Evolutionary conservation across 2,113 vertebrate genomes (phyloP).

Genomic region (Osmerus mordax): DNA sequence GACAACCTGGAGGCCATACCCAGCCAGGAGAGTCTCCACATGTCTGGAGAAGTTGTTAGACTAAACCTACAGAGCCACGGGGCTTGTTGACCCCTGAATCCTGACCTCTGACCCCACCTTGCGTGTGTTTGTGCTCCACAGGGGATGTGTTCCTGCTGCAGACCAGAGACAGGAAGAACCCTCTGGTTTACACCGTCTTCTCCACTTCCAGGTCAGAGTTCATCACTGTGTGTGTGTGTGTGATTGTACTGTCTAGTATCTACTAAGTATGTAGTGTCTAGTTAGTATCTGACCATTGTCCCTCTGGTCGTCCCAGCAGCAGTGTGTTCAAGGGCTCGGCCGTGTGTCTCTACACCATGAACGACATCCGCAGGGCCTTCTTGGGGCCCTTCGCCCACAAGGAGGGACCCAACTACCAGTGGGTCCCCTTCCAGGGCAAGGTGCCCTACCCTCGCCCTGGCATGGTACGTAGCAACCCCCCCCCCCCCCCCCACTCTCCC

Average conservation of each 20-base stretch:
- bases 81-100: constrained; percentile 56
- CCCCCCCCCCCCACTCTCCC: background rate
- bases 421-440: constrained; percentile 93
- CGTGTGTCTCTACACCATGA: constrained; percentile 94
- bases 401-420: constrained; percentile 95
- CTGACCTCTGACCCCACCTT: constrained; percentile 56
- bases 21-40: too few relatives aligned
- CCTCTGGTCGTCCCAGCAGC: constrained; percentile 68
- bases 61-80: constrained; percentile 33
- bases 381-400: constrained; percentile 98
- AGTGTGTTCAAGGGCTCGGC: constrained; percentile 93
- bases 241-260: background rate
- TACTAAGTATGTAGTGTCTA: background rate
- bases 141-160: constrained; percentile 92
- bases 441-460: constrained; percentile 96
- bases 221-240: constrained; percentile 15
- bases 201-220: constrained; percentile 87
- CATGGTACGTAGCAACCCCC: constrained; percentile 78
- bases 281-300: constrained; percentile 25
- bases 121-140: constrained; percentile 56
- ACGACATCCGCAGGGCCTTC: constrained; percentile 92
- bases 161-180: constrained; percentile 87
- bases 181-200: constrained; percentile 89
- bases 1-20: too few relatives aligned
- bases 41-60: background rate